A percentile compares a stretch with the other conserved stretches of the same genome.
phyloP scores from a whole-genome alignment of 1,140 invertebrate genomes.

The Micrasema longulum region DNA sequence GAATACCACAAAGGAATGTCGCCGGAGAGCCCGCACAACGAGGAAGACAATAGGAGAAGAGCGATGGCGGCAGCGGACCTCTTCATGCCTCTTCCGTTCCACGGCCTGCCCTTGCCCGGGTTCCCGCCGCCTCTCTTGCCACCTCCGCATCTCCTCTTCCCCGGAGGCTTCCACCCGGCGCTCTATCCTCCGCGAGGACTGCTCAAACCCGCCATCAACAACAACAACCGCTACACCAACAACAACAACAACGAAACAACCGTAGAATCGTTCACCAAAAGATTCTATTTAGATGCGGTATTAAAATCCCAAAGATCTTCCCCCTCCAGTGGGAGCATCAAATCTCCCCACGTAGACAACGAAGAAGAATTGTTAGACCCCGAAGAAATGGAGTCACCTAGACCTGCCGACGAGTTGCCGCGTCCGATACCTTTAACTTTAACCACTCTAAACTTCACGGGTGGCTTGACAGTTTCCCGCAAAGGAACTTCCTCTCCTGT shows the following conservation, averaged over 20 bases:
- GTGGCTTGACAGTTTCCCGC: constrained; percentile 51
- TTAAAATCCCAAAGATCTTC: constrained; percentile 73
- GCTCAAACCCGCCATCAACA: constrained; percentile 70
- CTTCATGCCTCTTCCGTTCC: constrained; percentile 70
- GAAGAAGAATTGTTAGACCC: constrained; percentile 60
- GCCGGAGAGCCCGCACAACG: constrained; percentile 50
- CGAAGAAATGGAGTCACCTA: constrained; percentile 63
- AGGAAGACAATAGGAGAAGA: constrained; percentile 51
- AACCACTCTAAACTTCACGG: constrained; percentile 44
- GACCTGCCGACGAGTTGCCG: constrained; percentile 60
- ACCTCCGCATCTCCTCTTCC: constrained; percentile 73
- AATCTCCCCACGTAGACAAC: constrained; percentile 53
- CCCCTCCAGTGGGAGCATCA: constrained; percentile 56
- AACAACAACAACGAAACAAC: constrained; percentile 62
- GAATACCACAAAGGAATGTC: constrained; percentile 52
- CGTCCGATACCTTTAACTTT: constrained; percentile 50
- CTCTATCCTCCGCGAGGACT: constrained; percentile 73
- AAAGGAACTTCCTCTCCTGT: constrained; percentile 65
- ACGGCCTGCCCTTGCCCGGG: constrained; percentile 71
- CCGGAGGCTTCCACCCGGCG: constrained; percentile 72
- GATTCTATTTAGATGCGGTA: constrained; percentile 79
- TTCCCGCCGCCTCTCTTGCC: constrained; percentile 76
- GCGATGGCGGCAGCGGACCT: constrained; percentile 58
- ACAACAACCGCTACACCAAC: constrained; percentile 71
- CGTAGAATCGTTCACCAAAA: constrained; percentile 72